Conservation (phyloP, 2,888 invertebrate species). For the Phaedon cochleariae region DNA sequence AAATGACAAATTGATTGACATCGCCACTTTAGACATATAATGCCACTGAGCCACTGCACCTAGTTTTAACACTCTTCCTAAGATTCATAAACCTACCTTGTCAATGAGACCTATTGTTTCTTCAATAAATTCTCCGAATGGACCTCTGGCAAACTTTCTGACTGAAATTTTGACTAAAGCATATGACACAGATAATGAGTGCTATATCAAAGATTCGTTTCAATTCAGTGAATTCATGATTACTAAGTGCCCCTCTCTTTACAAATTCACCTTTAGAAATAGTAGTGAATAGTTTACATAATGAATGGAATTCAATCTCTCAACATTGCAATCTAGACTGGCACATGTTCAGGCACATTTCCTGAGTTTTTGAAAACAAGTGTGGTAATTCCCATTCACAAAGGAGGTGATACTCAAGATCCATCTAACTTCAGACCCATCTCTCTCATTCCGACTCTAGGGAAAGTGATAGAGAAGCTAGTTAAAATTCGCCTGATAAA, state of each 20-base stretch:
- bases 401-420: too few relatives aligned
- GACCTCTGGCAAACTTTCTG: not conserved
- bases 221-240: not conserved
- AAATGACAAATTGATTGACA: not conserved
- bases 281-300: not conserved
- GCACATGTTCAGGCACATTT: not conserved
- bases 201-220: not conserved
- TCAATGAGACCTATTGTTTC: constrained; percentile 8
- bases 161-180: not conserved
- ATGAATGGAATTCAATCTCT: not conserved
- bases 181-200: constrained; percentile 1
- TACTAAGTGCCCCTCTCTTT: not conserved
- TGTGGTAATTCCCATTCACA: too few relatives aligned
- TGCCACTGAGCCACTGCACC: not conserved
- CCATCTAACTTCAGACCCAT: too few relatives aligned
- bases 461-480: too few relatives aligned
- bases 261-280: not conserved
- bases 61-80: not conserved
- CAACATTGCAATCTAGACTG: not conserved
- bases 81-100: not conserved
- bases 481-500: too few relatives aligned
- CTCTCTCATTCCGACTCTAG: too few relatives aligned
- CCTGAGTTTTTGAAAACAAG: too few relatives aligned
- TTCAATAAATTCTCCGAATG: not conserved
- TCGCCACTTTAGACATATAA: not conserved